Percentiles rank a stretch among this genome's conserved stretches.
These are phyloP conservation scores for Mamestra brassicae DNA, from an alignment of 2,888 invertebrate genomes.

Conservation along the genomic window DNA sequence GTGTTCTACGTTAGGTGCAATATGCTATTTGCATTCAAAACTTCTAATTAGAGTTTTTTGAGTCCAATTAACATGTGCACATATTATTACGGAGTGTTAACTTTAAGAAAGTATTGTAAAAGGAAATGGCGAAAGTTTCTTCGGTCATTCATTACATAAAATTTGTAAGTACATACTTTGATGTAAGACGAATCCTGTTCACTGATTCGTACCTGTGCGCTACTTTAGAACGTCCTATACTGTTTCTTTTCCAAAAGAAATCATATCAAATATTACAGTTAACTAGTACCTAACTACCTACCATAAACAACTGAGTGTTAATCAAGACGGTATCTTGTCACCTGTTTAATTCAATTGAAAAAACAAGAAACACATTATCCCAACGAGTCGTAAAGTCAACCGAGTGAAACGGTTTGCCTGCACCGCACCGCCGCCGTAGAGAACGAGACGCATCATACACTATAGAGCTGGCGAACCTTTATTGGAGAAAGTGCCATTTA, in stretches of 20 bases:
- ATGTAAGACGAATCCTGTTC: conserved; percentile 8
- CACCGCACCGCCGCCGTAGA: neutral
- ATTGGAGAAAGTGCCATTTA: too few relatives aligned
- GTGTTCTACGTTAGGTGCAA: conserved; percentile 44
- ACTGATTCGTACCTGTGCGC: neutral
- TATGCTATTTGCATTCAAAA: conserved; percentile 62
- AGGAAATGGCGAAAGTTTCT: conserved; percentile 42
- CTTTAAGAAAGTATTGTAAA: conserved; percentile 61
- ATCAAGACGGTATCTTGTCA: neutral
- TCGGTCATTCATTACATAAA: conserved; percentile 18
- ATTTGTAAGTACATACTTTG: conserved; percentile 1
- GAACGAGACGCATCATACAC: conserved; percentile 25
- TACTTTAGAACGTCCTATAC: neutral
- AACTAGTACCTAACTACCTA: conserved; percentile 3
- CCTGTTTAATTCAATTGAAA: conserved; percentile 9
- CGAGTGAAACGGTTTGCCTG: conserved; percentile 21
- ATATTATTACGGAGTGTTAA: conserved; percentile 45
- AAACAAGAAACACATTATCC: conserved; percentile 20
- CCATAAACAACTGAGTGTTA: conserved; percentile 2
- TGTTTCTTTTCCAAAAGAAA: too few relatives aligned
- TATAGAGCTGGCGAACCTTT: too few relatives aligned
- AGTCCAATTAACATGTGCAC: conserved; percentile 60
- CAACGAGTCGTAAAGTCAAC: conserved; percentile 20
- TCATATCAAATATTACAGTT: neutral
- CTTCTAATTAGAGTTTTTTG: conserved; percentile 59